phyloP scores from a whole-genome alignment of 2,888 invertebrate genomes.

The Epinotia brunnichana region DNA sequence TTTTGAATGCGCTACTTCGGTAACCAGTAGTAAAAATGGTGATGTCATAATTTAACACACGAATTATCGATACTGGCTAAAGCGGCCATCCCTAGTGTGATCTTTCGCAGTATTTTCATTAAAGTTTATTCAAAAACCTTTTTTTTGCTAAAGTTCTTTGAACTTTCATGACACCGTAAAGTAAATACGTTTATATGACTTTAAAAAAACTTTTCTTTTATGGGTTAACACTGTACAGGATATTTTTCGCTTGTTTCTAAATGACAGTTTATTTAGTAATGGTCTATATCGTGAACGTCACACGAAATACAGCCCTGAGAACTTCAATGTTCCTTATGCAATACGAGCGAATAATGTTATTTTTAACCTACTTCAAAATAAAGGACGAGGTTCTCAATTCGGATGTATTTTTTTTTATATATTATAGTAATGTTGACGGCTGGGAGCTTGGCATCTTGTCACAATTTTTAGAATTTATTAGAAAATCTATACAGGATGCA shows the following conservation, averaged over 20 bases:
- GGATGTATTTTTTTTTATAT: too few species aligned
- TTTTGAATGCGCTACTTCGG: neutral
- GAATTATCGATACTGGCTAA: constrained; percentile 8
- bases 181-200: constrained; percentile 14
- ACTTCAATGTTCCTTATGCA: too few species aligned
- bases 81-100: neutral
- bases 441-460: too few species aligned
- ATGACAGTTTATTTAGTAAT: constrained; percentile 3
- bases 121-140: constrained; percentile 7
- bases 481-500: neutral
- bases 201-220: constrained; percentile 9
- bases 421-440: too few species aligned
- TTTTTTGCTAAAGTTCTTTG: constrained; percentile 23
- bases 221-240: neutral
- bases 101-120: constrained; percentile 8
- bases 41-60: neutral
- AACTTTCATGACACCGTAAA: constrained; percentile 31
- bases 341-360: too few species aligned
- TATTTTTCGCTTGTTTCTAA: neutral
- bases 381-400: too few species aligned
- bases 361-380: too few species aligned
- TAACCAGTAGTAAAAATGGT: neutral
- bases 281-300: neutral
- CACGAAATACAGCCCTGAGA: too few species aligned
- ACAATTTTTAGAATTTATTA: neutral